Conservation (phyloP, 2,797 vertebrate genomes). For the Acanthornis magna region DNA sequence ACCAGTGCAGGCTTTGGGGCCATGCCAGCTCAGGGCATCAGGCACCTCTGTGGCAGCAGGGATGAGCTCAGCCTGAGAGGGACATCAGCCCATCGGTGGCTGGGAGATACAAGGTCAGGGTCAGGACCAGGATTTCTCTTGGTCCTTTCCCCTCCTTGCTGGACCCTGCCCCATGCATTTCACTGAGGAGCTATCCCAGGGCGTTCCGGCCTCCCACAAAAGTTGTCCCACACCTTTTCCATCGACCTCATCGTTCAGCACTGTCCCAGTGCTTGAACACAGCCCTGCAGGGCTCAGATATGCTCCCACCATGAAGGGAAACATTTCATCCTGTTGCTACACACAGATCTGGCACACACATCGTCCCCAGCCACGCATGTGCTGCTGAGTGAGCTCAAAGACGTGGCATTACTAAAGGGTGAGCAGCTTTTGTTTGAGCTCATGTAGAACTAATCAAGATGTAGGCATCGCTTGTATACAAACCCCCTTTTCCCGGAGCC, state of each 20-base stretch:
- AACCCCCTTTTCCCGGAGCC: neutral
- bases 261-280: neutral
- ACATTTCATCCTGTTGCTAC: neutral
- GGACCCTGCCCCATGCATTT: neutral
- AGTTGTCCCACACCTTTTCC: neutral
- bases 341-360: neutral
- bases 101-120: neutral
- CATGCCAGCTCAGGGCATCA: neutral
- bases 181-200: neutral
- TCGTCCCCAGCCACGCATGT: neutral
- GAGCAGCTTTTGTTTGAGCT: conserved; percentile 10
- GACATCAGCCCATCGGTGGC: neutral
- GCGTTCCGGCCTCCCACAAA: neutral
- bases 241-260: neutral
- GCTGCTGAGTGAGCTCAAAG: neutral
- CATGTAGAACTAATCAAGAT: conserved; percentile 3
- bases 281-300: neutral
- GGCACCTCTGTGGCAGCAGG: neutral
- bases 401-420: neutral
- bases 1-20: neutral
- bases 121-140: neutral
- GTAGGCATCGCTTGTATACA: neutral
- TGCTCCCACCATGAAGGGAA: neutral
- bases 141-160: neutral
- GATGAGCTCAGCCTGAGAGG: neutral